phyloP scores from a whole-genome alignment of 2,113 vertebrate species.

The Callocephalon fimbriatum region DNA sequence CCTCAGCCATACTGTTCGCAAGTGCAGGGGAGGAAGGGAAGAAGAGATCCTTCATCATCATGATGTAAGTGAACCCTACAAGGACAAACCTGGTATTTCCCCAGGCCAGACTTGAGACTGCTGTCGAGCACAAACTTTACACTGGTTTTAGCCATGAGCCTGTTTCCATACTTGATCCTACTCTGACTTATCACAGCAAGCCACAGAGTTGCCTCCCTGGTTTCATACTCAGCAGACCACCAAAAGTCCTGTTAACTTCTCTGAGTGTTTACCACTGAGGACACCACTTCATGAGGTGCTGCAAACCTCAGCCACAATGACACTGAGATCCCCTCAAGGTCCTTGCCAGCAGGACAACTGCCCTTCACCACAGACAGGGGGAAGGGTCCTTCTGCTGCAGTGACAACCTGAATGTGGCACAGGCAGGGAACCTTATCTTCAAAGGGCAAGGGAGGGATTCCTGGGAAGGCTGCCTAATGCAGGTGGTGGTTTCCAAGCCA shows the following conservation, averaged over 20 bases:
- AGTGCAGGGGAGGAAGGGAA: neutral
- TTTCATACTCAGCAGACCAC: neutral
- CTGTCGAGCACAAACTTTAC: neutral
- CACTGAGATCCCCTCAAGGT: too few relatives aligned
- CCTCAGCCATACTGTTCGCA: fast-evolving
- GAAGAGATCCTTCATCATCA: neutral
- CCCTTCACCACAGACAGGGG: neutral
- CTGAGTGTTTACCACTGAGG: neutral
- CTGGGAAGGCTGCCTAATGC: neutral
- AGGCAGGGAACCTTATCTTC: neutral
- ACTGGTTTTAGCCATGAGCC: neutral
- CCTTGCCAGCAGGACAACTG: neutral
- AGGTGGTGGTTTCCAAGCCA: neutral
- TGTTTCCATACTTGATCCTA: neutral
- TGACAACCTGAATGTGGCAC: fast-evolving
- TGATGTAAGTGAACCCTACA: neutral
- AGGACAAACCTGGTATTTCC: neutral
- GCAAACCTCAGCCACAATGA: neutral
- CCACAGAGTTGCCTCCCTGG: too few relatives aligned
- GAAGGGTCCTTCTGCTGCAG: neutral
- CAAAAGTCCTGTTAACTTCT: neutral
- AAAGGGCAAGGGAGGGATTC: neutral
- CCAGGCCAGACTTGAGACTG: neutral
- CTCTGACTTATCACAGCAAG: neutral
- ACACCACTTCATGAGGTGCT: fast-evolving